Base-by-base conservation (phyloP, 2,888 invertebrate genomes). In the Oscheius sp. region DNA sequence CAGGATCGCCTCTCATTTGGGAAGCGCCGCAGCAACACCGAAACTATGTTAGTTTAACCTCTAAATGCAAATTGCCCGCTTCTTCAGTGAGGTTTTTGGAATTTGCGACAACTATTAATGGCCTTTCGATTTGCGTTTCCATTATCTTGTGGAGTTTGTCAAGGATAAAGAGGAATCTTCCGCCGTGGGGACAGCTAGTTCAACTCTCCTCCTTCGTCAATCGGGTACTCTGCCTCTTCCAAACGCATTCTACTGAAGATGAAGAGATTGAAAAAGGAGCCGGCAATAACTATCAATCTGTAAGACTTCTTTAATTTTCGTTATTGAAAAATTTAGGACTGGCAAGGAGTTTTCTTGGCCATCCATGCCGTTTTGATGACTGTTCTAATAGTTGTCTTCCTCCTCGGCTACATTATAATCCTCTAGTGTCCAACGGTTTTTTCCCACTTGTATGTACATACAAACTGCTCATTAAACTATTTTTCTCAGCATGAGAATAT, bases 61-160 rank as follows among this genome's bases (percentile, higher is more conserved):
- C 1, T 41, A 5, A 41, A 9, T 41, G 41, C 41, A n/a, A n/a
- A n/a, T n/a, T n/a, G n/a, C n/a, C n/a, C n/a, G 12, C 4, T 6
- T 17, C 2, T 80, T 63, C 70, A 85, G 85, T 85, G 68, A 71
- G 80, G 59, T 78, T 85, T 71, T 76, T 84, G 62, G 85, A 85
- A 71, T 78, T 86, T 66, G 70, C 82, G 24, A 71, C 85, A n/a
- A 74, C 79, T 26, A 67, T 84, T 70, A 85, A 84, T 66, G 67
- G 80, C 20, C 57, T 82, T 36, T 82, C 81, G 26, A 83, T 85
- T 54, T 66, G 81, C 8, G 62, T 73, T 22, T 80, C 81, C 3
- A 71, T 82, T 26, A 59, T 82, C 24, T 32, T 85, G 5, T 78
- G 72, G 73, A 73, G 80, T 51, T 70, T 70, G 49, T 77, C 73